A percentile compares a stretch with the other conserved stretches of the same genome.
Evolutionary conservation across 2,113 vertebrate genomes (phyloP).

Genomic region (Microcebus griseorufus): DNA sequence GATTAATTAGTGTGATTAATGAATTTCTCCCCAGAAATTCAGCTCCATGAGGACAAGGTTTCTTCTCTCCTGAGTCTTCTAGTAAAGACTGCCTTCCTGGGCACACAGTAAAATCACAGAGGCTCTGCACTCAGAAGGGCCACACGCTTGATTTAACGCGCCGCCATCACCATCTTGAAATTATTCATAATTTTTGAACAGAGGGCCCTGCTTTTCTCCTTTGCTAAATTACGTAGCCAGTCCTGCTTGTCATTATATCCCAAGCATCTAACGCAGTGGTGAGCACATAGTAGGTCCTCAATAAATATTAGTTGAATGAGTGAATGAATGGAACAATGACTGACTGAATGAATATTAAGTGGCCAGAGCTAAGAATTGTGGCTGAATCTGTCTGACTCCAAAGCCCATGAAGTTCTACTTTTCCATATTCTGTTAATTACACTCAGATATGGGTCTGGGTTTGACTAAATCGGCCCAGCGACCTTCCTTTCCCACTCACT

Average conservation of each 20-base stretch:
- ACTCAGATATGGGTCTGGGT: constrained; percentile 28
- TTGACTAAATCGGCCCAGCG: constrained; percentile 66
- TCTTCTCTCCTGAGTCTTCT: neutral
- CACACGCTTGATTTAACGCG: neutral
- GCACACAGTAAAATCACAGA: rapidly evolving
- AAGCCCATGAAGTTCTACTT: neutral
- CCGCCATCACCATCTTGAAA: neutral
- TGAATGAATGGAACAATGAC: neutral
- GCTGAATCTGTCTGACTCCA: neutral
- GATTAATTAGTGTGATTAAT: neutral
- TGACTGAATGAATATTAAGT: neutral
- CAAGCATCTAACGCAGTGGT: neutral
- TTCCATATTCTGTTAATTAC: neutral
- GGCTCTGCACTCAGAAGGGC: neutral
- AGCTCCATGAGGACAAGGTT: neutral
- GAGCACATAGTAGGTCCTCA: neutral
- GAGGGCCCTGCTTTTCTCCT: neutral
- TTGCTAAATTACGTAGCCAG: neutral
- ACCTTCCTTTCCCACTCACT: constrained; percentile 79
- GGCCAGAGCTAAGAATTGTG: neutral
- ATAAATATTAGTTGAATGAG: neutral
- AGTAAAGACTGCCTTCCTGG: neutral
- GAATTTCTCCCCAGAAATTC: neutral
- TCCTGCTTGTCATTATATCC: neutral
- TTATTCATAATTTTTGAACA: neutral